Evolutionary conservation across 2,888 invertebrate genomes (phyloP).

Genomic region (Ectemnius continuus): DNA sequence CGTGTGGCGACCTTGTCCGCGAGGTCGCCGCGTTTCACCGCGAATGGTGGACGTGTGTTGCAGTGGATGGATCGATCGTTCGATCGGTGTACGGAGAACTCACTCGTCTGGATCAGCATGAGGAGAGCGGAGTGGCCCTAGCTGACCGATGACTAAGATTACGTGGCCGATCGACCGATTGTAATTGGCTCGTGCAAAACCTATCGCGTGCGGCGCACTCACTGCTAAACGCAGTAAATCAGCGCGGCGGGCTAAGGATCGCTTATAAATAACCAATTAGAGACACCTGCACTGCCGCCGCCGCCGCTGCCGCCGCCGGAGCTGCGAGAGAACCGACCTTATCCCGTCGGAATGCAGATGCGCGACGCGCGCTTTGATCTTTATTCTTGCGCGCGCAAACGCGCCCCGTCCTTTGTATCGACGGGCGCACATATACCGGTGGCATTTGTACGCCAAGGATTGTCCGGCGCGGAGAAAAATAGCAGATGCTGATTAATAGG

Average conservation of each 20-base stretch:
- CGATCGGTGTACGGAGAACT: constrained; percentile 20
- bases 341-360: constrained; percentile 61
- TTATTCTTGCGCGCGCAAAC: constrained; percentile 46
- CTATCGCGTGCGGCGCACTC: constrained; percentile 49
- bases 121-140: constrained; percentile 35
- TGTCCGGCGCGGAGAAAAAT: constrained; percentile 11
- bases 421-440: constrained; percentile 33
- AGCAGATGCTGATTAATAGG: constrained; percentile 46
- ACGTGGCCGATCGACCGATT: constrained; percentile 60
- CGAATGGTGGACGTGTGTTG: constrained; percentile 21
- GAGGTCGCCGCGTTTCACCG: constrained; percentile 55
- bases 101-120: constrained; percentile 34
- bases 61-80: constrained; percentile 28
- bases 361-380: constrained; percentile 61
- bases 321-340: constrained; percentile 44
- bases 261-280: constrained; percentile 77
- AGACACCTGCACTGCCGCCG: constrained; percentile 70
- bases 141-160: constrained; percentile 66
- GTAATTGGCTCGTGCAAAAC: constrained; percentile 63
- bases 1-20: constrained; percentile 49
- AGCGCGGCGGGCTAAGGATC: constrained; percentile 63
- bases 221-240: constrained; percentile 59
- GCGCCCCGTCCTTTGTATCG: constrained; percentile 51
- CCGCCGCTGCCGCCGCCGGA: background rate
- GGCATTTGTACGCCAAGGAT: constrained; percentile 42